Evolutionary conservation across 2,888 invertebrate genomes (phyloP).

Genomic region (Parnassius mnemosyne): DNA sequence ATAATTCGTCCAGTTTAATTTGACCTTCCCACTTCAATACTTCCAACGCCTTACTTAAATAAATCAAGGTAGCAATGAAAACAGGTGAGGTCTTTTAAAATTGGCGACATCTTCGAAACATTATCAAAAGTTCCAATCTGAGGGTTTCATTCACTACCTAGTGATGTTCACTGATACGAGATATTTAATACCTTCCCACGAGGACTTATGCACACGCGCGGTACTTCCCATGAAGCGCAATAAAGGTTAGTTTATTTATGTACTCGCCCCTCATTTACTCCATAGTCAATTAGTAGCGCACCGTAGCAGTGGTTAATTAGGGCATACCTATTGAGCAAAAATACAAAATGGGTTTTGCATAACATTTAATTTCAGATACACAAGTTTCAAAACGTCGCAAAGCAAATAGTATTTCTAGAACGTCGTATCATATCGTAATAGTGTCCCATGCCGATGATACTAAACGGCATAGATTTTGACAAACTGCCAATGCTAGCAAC

Average conservation of each 20-base stretch:
- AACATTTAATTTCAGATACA: too few species aligned
- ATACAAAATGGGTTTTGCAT: too few species aligned
- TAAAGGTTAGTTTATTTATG: slow-evolving; percentile 20
- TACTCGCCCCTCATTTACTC: slow-evolving; percentile 4
- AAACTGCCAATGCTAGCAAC: too few species aligned
- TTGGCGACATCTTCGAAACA: slow-evolving; percentile 44
- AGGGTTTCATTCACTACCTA: slow-evolving; percentile 56
- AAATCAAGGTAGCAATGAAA: slow-evolving; percentile 26
- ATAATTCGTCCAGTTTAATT: slow-evolving; percentile 50
- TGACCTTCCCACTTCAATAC: slow-evolving; percentile 41
- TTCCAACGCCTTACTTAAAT: slow-evolving; percentile 7
- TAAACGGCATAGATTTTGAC: too few species aligned
- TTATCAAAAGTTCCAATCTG: slow-evolving; percentile 65
- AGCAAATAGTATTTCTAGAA: too few species aligned
- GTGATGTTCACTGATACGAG: slow-evolving; percentile 63
- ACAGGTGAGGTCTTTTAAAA: slow-evolving; percentile 43
- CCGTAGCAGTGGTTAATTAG: too few species aligned
- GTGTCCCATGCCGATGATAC: too few species aligned
- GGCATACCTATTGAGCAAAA: too few species aligned
- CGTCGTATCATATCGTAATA: too few species aligned
- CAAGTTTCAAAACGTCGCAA: too few species aligned
- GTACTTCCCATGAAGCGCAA: slow-evolving; percentile 47
- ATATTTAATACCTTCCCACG: slow-evolving; percentile 77
- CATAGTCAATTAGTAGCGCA: neutral
- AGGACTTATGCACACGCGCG: slow-evolving; percentile 63